Percentiles rank a stretch among this genome's conserved stretches.
Evolutionary conservation across 2,888 invertebrate genomes (phyloP).

Genomic region (Ormia ochracea): DNA sequence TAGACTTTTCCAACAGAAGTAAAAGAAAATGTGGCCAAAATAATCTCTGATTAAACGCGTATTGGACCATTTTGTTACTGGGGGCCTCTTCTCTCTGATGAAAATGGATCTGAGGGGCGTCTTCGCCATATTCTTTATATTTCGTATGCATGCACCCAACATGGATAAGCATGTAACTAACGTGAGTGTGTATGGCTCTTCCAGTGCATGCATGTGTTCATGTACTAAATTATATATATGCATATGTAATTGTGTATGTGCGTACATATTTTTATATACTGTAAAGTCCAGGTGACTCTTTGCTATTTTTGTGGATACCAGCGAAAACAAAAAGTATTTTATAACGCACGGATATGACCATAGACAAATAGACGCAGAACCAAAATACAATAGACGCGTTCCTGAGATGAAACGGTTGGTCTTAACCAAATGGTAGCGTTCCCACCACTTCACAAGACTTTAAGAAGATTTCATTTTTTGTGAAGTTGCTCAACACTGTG

Average conservation of each 20-base stretch:
- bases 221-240: background rate
- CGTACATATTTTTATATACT: constrained; percentile 14
- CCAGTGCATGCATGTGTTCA: background rate
- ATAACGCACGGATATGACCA: too few relatives aligned
- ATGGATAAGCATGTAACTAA: background rate
- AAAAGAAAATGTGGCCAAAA: constrained; percentile 13
- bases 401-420: too few relatives aligned
- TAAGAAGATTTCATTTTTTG: too few relatives aligned
- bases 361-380: too few relatives aligned
- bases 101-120: background rate
- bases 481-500: too few relatives aligned
- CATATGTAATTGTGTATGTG: too few relatives aligned
- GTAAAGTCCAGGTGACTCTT: constrained; percentile 63
- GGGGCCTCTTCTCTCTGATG: background rate
- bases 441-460: too few relatives aligned
- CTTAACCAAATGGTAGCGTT: too few relatives aligned
- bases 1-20: constrained; percentile 42
- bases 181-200: background rate
- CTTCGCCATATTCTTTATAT: constrained; percentile 48
- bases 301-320: constrained; percentile 56
- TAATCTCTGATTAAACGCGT: background rate
- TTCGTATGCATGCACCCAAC: constrained; percentile 5
- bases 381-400: too few relatives aligned
- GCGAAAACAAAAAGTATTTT: background rate
- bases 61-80: background rate